These are phyloP conservation scores for Hoplodrina ambigua DNA, from an alignment of 2,888 invertebrate genomes.

Conservation along the genomic window DNA sequence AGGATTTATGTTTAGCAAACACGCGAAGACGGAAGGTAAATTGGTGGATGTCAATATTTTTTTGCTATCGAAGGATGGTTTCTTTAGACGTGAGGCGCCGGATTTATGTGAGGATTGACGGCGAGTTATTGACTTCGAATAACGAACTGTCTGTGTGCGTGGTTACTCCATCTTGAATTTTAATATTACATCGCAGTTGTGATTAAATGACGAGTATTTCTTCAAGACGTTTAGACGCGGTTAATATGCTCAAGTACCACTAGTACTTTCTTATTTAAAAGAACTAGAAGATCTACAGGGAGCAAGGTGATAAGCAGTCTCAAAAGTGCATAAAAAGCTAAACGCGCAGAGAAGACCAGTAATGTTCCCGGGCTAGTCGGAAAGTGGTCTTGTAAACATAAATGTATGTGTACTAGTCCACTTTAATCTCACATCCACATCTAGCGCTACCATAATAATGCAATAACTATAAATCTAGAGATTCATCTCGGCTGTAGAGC, in stretches of 20 bases:
- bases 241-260: too few species aligned
- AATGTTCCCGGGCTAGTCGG: not conserved
- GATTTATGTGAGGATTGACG: slow-evolving; percentile 32
- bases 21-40: slow-evolving; percentile 62
- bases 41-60: slow-evolving; percentile 55
- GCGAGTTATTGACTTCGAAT: slow-evolving; percentile 31
- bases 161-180: too few species aligned
- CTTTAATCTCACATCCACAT: not conserved
- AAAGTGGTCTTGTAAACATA: too few species aligned
- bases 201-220: too few species aligned
- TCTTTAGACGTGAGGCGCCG: slow-evolving; percentile 24
- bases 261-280: too few species aligned
- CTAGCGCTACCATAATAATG: slow-evolving; percentile 17
- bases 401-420: not conserved
- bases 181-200: not conserved
- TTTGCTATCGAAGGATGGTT: slow-evolving; percentile 46
- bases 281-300: too few species aligned
- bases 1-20: slow-evolving; percentile 59
- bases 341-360: too few species aligned
- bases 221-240: too few species aligned
- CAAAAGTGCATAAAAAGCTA: too few species aligned
- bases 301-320: too few species aligned
- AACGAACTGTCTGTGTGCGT: not conserved
- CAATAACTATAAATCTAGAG: slow-evolving; percentile 55
- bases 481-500: slow-evolving; percentile 27